Evolutionary conservation across 2,888 invertebrate genomes (phyloP).

Genomic region (Hirtodrosophila cameraria): DNA sequence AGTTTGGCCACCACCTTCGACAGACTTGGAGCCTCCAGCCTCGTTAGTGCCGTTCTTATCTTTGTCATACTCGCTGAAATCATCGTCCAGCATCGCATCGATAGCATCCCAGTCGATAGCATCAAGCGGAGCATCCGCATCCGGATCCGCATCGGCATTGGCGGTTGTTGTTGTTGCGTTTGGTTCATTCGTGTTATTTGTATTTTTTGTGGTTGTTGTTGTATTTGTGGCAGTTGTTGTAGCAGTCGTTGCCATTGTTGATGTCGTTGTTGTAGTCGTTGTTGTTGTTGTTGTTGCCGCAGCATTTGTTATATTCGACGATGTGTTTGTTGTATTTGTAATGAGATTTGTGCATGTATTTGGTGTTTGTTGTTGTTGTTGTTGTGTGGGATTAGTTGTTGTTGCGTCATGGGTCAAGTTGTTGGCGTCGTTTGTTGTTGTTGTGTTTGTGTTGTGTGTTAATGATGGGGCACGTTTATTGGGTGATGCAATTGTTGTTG

Average conservation of each 20-base stretch:
- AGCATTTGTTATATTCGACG: constrained; percentile 76
- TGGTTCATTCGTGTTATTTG: constrained; percentile 82
- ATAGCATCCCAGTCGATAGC: constrained; percentile 83
- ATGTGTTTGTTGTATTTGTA: constrained; percentile 79
- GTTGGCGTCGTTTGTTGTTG: constrained; percentile 73
- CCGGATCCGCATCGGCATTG: constrained; percentile 50
- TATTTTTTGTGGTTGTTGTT: constrained; percentile 77
- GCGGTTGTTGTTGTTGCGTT: constrained; percentile 58
- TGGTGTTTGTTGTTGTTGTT: constrained; percentile 82
- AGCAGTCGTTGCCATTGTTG: constrained; percentile 70
- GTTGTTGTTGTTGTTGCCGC: constrained; percentile 63
- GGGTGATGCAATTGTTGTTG: constrained; percentile 63
- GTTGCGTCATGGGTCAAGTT: constrained; percentile 80
- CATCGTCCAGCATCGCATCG: constrained; percentile 82
- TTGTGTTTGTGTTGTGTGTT: constrained; percentile 66
- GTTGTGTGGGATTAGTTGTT: constrained; percentile 47
- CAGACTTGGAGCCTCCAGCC: constrained; percentile 77
- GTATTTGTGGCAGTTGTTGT: constrained; percentile 67
- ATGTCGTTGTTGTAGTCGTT: constrained; percentile 53
- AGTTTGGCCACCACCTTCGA: constrained; percentile 82
- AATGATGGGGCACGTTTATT: constrained; percentile 79
- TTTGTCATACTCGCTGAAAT: constrained; percentile 83
- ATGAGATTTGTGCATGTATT: constrained; percentile 80
- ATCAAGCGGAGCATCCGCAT: constrained; percentile 78
- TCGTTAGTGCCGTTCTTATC: constrained; percentile 80